A percentile compares a stretch with the other conserved stretches of the same genome.
These are phyloP conservation scores for Burhinus oedicnemus DNA, from an alignment of 2,113 vertebrate genomes.

Conservation along the genomic window DNA sequence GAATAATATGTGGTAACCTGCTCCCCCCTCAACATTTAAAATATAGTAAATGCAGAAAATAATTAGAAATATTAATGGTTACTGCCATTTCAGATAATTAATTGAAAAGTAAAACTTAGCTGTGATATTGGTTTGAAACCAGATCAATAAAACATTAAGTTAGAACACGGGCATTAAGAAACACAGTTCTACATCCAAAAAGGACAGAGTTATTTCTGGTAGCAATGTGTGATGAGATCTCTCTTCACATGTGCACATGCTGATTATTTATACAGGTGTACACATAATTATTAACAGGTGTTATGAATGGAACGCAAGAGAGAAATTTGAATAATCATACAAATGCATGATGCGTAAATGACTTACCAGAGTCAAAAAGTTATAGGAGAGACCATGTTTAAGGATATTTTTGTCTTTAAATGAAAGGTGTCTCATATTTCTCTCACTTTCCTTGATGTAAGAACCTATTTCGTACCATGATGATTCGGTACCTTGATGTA, in stretches of 20 bases:
- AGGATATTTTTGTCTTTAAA: background rate
- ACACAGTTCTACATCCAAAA: background rate
- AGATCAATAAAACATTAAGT: background rate
- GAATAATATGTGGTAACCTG: background rate
- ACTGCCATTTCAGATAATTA: background rate
- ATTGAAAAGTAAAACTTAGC: background rate
- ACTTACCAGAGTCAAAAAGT: background rate
- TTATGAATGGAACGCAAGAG: background rate
- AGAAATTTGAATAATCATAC: background rate
- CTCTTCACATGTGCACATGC: background rate
- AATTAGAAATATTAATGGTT: background rate
- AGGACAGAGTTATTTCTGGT: background rate
- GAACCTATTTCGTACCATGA: conserved; percentile 19
- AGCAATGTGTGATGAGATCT: background rate
- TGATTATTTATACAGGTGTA: background rate
- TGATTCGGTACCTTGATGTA: background rate
- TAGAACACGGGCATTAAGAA: background rate
- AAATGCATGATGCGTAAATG: background rate
- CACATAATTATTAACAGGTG: background rate
- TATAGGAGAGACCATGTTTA: background rate
- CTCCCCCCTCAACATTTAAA: background rate
- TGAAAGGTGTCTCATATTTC: background rate
- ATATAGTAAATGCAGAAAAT: background rate
- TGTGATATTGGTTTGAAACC: background rate
- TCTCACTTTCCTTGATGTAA: conserved; percentile 35